phyloP scores from a whole-genome alignment of 1,140 invertebrate species.

The Elymnias hypermnestra region DNA sequence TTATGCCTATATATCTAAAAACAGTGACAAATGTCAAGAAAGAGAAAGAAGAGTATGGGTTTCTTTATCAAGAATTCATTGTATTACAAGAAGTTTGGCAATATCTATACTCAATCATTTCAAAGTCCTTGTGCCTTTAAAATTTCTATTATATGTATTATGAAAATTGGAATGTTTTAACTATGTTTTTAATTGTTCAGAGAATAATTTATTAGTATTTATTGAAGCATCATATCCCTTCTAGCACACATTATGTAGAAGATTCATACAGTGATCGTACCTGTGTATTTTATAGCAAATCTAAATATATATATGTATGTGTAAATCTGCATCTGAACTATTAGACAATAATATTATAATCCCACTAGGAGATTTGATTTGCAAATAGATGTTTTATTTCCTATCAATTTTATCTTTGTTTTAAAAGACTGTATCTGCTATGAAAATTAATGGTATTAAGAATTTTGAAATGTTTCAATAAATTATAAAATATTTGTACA shows the following conservation, averaged over 20 bases:
- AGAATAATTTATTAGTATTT: slow-evolving; percentile 8
- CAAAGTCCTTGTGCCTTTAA: slow-evolving; percentile 36
- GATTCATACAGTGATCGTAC: slow-evolving; percentile 21
- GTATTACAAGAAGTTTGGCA: too few species aligned
- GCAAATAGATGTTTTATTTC: slow-evolving; percentile 23
- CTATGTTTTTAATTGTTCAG: slow-evolving; percentile 1
- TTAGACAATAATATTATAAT: slow-evolving; percentile 39
- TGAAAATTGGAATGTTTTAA: slow-evolving; percentile 8
- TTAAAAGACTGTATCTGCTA: slow-evolving; percentile 23
- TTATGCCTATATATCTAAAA: too few species aligned
- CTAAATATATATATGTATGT: slow-evolving; percentile 16
- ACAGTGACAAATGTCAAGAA: too few species aligned
- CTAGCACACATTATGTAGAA: slow-evolving; percentile 34
- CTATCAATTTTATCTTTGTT: slow-evolving; percentile 27
- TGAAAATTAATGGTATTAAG: slow-evolving; percentile 27
- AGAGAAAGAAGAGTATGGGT: too few species aligned
- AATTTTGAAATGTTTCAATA: slow-evolving; percentile 56
- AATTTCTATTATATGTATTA: slow-evolving; percentile 28
- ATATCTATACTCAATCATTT: slow-evolving; percentile 22
- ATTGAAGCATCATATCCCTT: slow-evolving; percentile 9
- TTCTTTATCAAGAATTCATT: too few species aligned
- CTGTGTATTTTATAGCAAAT: slow-evolving; percentile 19
- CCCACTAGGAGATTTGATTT: slow-evolving; percentile 28
- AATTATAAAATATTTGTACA: slow-evolving; percentile 18
- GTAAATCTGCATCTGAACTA: slow-evolving; percentile 15